Evolutionary conservation across 1,140 invertebrate species (phyloP), one percentile per base, ranked within the genome.

Genomic region (Aphis gossypii): DNA sequence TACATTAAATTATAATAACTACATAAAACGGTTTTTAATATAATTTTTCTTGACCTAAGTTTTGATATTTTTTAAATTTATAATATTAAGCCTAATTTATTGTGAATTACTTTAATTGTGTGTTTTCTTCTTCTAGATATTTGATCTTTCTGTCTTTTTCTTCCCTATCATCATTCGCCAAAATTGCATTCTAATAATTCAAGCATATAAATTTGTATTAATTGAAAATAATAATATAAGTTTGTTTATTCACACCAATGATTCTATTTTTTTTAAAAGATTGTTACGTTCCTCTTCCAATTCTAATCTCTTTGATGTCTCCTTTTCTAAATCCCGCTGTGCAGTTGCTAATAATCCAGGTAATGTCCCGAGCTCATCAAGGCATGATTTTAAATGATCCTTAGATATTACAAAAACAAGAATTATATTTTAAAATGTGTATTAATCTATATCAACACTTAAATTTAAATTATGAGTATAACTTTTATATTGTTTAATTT

Each of bases 61-160:
- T 51, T 51, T 51, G 0, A 51, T 51, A 51, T 51, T 51, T 51
- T 14, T 51, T 51, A 2, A 51, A 51, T 48, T 14, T 48, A 48
- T 14, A 48, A 14, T 48, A 14, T 48, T 51, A 51, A 51, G 18
- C 18, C 0, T 18, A 20, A 18, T 51, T 51, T 20, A 46, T 46
- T 46, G 46, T 51, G 18, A 51, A 51, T 51, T 51, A 51, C 48
- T 51, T 92, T 18, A 92, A 41, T 38, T 92, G 76, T 14, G 30
- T 38, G 35, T 92, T 92, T 54, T 92, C n/a, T 84, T 92, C 76
- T 84, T 92, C 91, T 30, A 91, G 38, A 23, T 18, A 21, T 21
- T 48, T 91, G 60, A 38, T 3, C 6, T 0, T 35, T 51, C 30
- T 82, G 1, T 9, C 35, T 51, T 51, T 83, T 0, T 23, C 35